A percentile compares a stretch with the other conserved stretches of the same genome.
Evolutionary conservation across 2,113 vertebrate species (phyloP).

Genomic region (Suncus etruscus): DNA sequence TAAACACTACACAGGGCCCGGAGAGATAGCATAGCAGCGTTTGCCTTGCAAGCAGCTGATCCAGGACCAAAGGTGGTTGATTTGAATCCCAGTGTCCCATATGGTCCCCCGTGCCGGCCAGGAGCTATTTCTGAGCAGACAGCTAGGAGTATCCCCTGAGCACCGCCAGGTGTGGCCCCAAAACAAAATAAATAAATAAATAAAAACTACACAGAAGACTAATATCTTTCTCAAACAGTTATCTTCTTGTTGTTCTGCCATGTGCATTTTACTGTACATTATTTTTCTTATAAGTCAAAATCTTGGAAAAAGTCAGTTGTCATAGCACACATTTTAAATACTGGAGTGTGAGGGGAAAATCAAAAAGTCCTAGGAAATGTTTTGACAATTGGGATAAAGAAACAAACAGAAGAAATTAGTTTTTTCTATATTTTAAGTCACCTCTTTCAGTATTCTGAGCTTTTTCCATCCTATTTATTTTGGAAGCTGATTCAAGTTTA

Average conservation of each 20-base stretch:
- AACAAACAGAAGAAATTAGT: slow-evolving; percentile 8
- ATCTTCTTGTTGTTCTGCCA: slow-evolving; percentile 27
- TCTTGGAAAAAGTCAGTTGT: slow-evolving; percentile 60
- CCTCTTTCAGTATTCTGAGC: slow-evolving; percentile 37
- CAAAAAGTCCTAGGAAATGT: slow-evolving; percentile 7
- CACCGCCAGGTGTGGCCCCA: no score
- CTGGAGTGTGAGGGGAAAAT: neutral
- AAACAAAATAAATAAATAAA: no score
- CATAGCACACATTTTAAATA: neutral
- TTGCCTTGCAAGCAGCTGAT: no score
- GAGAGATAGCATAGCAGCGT: no score
- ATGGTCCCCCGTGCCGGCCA: no score
- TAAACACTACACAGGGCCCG: no score
- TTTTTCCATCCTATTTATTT: slow-evolving; percentile 32
- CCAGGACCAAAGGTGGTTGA: no score
- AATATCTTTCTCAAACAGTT: slow-evolving; percentile 31
- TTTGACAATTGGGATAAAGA: slow-evolving; percentile 18
- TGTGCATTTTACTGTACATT: slow-evolving; percentile 54
- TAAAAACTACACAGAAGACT: slow-evolving; percentile 38
- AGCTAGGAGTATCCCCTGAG: no score
- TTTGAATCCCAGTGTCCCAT: no score
- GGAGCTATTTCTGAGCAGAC: no score
- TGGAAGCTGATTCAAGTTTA: slow-evolving; percentile 46
- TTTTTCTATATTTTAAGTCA: slow-evolving; percentile 33
- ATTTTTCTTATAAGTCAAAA: slow-evolving; percentile 63